Base-by-base conservation (phyloP, 1,140 invertebrate species). In the Mizuhopecten yessoensis region DNA sequence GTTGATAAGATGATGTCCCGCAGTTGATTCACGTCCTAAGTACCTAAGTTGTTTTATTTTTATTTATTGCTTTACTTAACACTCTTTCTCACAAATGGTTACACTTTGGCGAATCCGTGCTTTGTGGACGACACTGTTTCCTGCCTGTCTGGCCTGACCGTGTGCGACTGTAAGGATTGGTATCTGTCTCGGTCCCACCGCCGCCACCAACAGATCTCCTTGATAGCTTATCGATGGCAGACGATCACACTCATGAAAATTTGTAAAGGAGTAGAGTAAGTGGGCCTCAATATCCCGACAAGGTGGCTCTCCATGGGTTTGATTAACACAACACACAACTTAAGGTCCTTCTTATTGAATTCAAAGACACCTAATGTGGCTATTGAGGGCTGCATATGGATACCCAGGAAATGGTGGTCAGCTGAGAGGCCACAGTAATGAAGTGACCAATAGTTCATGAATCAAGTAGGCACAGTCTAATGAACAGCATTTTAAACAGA, bases 161-260 rank as follows among this genome's bases (percentile, higher is more conserved):
- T 29, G 57, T 75, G 57, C 29, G 57, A 75, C 57, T 75, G n/a
- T 75, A 17, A 49, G 10, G 11, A 49, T 13, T 75, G n/a, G 57
- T 29, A 75, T 75, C 57, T 29, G 57, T 75, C 57, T 75, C 3
- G n/a, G n/a, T 75, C 57, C 57, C 57, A n/a, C 1, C 11, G n/a
- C 23, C 23, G 57, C n/a, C 57, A 29, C 57, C 57, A 75, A 5
- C n/a, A 75, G 57, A 75, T 75, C 17, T 75, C 57, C 23, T n/a
- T 29, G 57, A 75, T 75, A 75, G 57, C 57, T 75, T 75, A 75
- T 75, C 57, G n/a, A 75, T 75, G n/a, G n/a, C 57, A 75, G 57
- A 75, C 57, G 11, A 75, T 75, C 23, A 75, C 57, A 75, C 57
- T 29, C 7, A 75, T 23, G 11, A 75, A 75, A 29, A 5, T 17